Evolutionary conservation across 2,797 vertebrate genomes (phyloP).

Genomic region (Pteronotus mesoamericanus): DNA sequence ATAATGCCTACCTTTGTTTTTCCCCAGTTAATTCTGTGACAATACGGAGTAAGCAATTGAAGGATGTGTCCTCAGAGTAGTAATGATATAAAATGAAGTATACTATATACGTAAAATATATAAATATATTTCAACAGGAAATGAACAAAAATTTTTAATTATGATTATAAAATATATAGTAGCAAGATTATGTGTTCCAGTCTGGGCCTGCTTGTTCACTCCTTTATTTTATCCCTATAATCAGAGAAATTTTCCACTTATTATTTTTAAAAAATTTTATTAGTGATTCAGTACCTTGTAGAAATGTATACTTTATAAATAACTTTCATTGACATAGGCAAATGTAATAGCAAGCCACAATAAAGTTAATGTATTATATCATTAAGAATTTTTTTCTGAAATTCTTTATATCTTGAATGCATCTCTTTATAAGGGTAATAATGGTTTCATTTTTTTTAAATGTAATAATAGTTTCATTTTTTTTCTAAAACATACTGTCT

Average conservation of each 20-base stretch:
- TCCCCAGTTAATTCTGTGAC: not conserved
- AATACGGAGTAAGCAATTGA: not conserved
- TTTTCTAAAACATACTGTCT: conserved; percentile 45
- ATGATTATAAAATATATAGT: not conserved
- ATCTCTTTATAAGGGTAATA: conserved; percentile 41
- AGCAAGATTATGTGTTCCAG: not conserved
- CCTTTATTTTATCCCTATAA: not conserved
- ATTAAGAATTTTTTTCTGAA: not conserved
- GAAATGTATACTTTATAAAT: not conserved
- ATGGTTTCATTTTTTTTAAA: conserved; percentile 63
- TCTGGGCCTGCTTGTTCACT: not conserved
- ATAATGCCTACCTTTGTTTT: not conserved
- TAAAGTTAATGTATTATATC: not conserved
- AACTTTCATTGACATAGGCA: conserved; percentile 44
- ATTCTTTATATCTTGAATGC: not conserved
- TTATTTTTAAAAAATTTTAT: not conserved
- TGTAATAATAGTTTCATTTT: conserved; percentile 50
- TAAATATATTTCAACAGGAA: not conserved
- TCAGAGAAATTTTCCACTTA: not conserved
- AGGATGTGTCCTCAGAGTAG: not conserved
- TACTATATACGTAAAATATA: not conserved
- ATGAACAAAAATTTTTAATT: not conserved
- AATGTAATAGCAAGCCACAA: not conserved
- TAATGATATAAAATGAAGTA: not conserved
- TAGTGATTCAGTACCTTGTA: not conserved